phyloP scores from a whole-genome alignment of 2,113 vertebrate species.

The Meriones unguiculatus region DNA sequence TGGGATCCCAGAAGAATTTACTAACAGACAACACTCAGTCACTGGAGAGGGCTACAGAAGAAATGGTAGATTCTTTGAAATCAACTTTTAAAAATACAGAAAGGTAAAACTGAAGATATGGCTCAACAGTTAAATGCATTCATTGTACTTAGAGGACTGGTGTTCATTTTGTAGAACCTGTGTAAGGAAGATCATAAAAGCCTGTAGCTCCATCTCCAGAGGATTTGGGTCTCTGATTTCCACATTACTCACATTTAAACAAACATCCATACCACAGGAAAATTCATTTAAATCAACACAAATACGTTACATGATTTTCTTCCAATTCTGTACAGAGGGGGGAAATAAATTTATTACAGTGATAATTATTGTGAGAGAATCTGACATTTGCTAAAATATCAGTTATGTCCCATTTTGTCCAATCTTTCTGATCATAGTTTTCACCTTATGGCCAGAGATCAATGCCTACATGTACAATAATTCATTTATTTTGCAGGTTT shows the following conservation, averaged over 20 bases:
- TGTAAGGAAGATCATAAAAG: too few species aligned
- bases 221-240: too few species aligned
- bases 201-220: too few species aligned
- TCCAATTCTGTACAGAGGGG: slow-evolving; percentile 14
- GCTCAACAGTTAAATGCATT: too few species aligned
- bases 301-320: slow-evolving; percentile 24
- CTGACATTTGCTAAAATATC: slow-evolving; percentile 31
- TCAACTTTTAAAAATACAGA: too few species aligned
- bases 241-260: too few species aligned
- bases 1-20: background rate
- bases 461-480: background rate
- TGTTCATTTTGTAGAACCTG: too few species aligned
- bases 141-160: too few species aligned
- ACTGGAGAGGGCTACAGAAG: background rate
- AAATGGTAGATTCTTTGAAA: too few species aligned
- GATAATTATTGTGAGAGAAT: background rate
- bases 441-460: background rate
- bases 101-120: too few species aligned
- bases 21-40: background rate
- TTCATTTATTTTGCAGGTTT: background rate
- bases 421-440: background rate
- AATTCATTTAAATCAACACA: slow-evolving; percentile 63
- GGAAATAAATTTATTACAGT: background rate
- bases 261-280: slow-evolving; percentile 6
- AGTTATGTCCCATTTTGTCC: background rate